These are phyloP conservation scores for Zaprionus tsacasi DNA, from an alignment of 1,140 invertebrate genomes.

Conservation along the genomic window DNA sequence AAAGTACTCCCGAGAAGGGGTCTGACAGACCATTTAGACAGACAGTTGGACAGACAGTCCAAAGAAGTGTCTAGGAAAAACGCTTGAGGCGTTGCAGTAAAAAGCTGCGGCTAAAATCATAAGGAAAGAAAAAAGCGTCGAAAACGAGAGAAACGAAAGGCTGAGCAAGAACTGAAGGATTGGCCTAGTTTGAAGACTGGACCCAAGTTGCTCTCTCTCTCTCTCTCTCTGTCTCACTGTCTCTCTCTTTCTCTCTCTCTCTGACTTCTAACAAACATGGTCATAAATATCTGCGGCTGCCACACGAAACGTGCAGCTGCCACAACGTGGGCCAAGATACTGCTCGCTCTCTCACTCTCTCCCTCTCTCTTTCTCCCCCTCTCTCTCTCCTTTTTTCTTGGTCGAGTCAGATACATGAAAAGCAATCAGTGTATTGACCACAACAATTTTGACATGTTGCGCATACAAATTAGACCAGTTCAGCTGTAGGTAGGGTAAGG, in stretches of 20 bases:
- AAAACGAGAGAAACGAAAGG: conserved; percentile 14
- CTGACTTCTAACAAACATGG: not conserved
- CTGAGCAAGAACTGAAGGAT: conserved; percentile 16
- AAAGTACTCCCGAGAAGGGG: not conserved
- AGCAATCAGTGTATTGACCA: conserved; percentile 83
- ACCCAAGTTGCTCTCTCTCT: not conserved
- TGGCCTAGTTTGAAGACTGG: conserved; percentile 29
- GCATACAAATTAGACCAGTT: conserved; percentile 78
- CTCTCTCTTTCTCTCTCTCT: not conserved
- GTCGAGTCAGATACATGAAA: conserved; percentile 68
- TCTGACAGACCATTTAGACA: not conserved
- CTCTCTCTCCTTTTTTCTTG: not conserved
- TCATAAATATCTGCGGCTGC: conserved; percentile 43
- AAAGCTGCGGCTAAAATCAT: conserved; percentile 11
- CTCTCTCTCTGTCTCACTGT: not conserved
- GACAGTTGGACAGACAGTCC: not conserved
- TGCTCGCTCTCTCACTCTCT: not conserved
- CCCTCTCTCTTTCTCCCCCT: not conserved
- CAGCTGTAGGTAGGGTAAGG: too few species aligned
- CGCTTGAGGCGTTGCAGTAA: conserved; percentile 24
- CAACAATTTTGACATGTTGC: conserved; percentile 83
- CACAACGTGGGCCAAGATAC: not conserved
- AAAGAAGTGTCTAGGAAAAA: conserved; percentile 7
- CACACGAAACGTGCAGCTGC: conserved; percentile 35
- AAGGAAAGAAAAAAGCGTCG: not conserved